Percentiles rank a stretch among this genome's conserved stretches.
Conservation (phyloP, 1,140 invertebrate species). For the Zeugodacus cucurbitae region DNA sequence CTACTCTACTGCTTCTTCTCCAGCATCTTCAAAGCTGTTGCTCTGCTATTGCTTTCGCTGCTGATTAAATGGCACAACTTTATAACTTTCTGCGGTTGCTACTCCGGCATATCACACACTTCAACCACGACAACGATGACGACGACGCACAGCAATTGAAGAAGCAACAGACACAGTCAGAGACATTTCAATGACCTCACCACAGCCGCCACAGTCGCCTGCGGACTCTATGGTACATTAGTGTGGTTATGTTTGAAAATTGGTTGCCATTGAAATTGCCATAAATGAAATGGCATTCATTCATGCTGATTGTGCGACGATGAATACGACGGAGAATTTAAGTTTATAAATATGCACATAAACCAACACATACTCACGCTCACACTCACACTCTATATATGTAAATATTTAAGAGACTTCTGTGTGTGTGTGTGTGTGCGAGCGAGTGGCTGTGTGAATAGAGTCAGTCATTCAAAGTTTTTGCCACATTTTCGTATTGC, state of each 20-base stretch:
- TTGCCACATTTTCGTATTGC: neutral
- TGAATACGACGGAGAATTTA: neutral
- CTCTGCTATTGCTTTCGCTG: neutral
- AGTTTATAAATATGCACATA: neutral
- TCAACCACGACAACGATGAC: neutral
- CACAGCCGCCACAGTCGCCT: neutral
- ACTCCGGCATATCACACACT: neutral
- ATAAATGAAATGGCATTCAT: constrained; percentile 27
- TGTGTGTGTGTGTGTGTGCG: neutral
- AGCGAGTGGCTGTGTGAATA: neutral
- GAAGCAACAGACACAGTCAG: neutral
- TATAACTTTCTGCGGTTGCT: constrained; percentile 12
- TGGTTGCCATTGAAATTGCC: neutral
- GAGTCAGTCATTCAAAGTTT: neutral
- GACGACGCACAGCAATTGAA: neutral
- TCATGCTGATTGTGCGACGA: neutral
- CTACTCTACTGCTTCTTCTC: neutral
- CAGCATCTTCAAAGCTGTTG: neutral
- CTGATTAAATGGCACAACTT: neutral
- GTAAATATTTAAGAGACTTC: neutral
- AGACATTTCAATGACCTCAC: neutral
- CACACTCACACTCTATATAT: neutral
- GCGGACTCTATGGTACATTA: neutral
- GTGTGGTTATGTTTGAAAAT: neutral
- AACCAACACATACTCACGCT: neutral